Base-by-base conservation (phyloP, 2,797 vertebrate genomes). In the Siniperca scherzeri region DNA sequence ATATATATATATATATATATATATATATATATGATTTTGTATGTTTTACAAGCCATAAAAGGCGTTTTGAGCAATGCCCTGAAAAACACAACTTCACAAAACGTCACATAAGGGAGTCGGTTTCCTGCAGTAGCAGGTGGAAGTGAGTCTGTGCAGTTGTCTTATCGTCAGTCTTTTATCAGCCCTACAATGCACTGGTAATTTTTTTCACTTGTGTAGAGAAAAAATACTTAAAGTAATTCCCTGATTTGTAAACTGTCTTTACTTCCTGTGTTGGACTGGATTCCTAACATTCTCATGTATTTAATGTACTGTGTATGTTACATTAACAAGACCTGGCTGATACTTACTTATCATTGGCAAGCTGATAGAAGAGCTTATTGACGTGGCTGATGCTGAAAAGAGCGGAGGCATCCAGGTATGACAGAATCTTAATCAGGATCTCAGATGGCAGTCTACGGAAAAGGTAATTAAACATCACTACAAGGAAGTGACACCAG, bases 261-360 rank as follows among this genome's bases (percentile, higher is more conserved):
- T 30, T 30, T 30, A 30, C 30, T 30, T 30, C 30, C 30, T 30
- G 30, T 30, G 30, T 30, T 30, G 30, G 3, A 30, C 30, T 30
- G 30, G 30, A 30, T 30, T 30, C 30, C 30, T 30, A 30, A 30
- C 30, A 30, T 30, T 30, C 3, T 36, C 36, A 36, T 36, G 36
- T 7, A 36, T 83, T 55, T 48, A 52, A 78, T 25, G 44, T 44
- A 19, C 52, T 40, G 22, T 42, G 27, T 59, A 22, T 56, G 17
- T 55, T 70, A 25, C 44, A 64, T 61, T 60, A 33, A 59, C 42
- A 59, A 83, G 11, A 56, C 30, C 27, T 48, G 59, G n/a, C 19
- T 74, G 44, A 64, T 38, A 90, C 97, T 96, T 96, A 99, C 98
- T 98, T 97, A 92, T 96, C 96, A 80, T 80, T 97, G 87, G 96